Percentiles rank a stretch among this genome's conserved stretches.
Conservation (phyloP, 2,888 invertebrate genomes). For the Cenopis cana region DNA sequence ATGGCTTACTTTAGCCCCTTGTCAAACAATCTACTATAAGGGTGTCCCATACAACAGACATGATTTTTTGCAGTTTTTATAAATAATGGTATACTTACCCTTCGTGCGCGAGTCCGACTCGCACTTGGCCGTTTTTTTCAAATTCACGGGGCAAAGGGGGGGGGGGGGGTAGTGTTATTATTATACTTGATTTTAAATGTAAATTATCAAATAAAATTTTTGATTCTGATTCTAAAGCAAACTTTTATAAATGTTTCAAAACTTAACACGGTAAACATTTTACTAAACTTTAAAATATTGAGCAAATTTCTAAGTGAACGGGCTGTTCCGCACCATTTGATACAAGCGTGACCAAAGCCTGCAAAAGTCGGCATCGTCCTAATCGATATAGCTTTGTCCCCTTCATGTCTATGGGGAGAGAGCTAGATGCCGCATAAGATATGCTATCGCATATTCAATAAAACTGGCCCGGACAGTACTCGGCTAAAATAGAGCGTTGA, state of each 20-base stretch:
- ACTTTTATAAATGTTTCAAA: slow-evolving; percentile 3
- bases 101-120: no score
- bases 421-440: slow-evolving; percentile 34
- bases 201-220: no score
- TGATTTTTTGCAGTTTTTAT: no score
- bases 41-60: no score
- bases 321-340: slow-evolving; percentile 18
- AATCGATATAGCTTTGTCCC: slow-evolving; percentile 39
- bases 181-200: no score
- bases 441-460: slow-evolving; percentile 43
- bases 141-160: no score
- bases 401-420: slow-evolving; percentile 22
- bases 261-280: background rate
- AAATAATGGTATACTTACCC: no score
- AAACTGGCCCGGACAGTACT: slow-evolving; percentile 28
- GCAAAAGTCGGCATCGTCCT: slow-evolving; percentile 31
- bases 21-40: no score
- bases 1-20: no score
- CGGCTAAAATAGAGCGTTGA: slow-evolving; percentile 39
- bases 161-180: no score
- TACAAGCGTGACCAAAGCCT: slow-evolving; percentile 25
- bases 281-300: background rate
- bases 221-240: no score
- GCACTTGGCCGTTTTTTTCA: no score
- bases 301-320: slow-evolving; percentile 8